Evolutionary conservation across 92 coral and sea anemone species (phyloP).

Genomic region (Umimayanthus kanabou): DNA sequence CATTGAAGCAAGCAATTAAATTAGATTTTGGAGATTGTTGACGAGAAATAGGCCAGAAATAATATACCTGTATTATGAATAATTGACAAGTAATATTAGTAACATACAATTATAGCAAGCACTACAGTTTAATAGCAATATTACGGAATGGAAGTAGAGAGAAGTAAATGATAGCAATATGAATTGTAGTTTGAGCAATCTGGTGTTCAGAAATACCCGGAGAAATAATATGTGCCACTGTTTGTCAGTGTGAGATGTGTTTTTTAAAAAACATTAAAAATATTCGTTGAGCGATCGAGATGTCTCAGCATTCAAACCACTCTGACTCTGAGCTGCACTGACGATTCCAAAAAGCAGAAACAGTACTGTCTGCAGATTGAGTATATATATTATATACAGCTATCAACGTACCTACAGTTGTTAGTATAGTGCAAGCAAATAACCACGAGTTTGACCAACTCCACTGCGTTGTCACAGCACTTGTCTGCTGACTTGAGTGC

Average conservation of each 20-base stretch:
- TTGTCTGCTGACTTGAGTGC: slow-evolving; percentile 9
- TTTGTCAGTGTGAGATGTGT: too few species aligned
- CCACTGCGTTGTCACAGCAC: slow-evolving; percentile 48
- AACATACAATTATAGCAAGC: not conserved
- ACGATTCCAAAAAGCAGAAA: too few species aligned
- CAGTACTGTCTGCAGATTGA: too few species aligned
- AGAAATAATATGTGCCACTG: too few species aligned
- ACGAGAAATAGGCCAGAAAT: not conserved
- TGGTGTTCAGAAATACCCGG: too few species aligned
- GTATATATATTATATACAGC: too few species aligned
- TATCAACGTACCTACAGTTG: slow-evolving; percentile 65
- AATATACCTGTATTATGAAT: not conserved
- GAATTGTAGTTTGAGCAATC: too few species aligned
- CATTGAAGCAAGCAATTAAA: not conserved
- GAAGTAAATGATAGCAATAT: not conserved
- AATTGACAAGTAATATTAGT: not conserved
- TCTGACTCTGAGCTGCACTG: too few species aligned
- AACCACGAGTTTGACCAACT: slow-evolving; percentile 76
- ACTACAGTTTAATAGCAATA: not conserved
- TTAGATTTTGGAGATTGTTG: not conserved
- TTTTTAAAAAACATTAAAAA: too few species aligned
- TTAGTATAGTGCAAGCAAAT: slow-evolving; percentile 76
- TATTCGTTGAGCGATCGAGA: too few species aligned
- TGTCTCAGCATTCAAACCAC: too few species aligned
- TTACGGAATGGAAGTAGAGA: not conserved